Evolutionary conservation across 2,113 vertebrate genomes (phyloP), one percentile per base, ranked within the genome.

Genomic region (Nyctibius bracteatus): DNA sequence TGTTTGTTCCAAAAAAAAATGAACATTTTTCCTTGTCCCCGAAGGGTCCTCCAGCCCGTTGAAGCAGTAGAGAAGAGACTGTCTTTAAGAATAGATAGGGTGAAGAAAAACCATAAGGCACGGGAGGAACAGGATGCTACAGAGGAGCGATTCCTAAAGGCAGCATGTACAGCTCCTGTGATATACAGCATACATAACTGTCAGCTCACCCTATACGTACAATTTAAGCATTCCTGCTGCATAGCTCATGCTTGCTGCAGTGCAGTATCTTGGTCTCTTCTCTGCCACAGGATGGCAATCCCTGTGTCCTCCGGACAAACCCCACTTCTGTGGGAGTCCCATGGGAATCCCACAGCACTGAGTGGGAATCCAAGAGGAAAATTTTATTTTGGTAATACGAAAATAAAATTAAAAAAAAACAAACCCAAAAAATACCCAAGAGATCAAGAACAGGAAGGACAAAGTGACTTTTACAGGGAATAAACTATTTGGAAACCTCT

Each of bases 101-200:
- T 78, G 31, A 63, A 75, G 52, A 67, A 79, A 51, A 51, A 55
- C 51, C 67, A 23, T 52, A 23, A 84, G 49, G 41, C 24, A 37
- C 3, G 0, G 31, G 41, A 74, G 22, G 28, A 77, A 14, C 30
- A 75, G 22, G 30, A 27, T 43, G 31, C 18, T 49, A 21, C 25
- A 59, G 39, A 70, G 10, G 14, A 89, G 28, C 21, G 23, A 77
- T 65, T 91, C 54, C 68, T 44, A 61, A 57, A 78, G 44, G 44
- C 71, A 94, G 19, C 23, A 72, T 25, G 9, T 41, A 39, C 39
- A 49, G 63, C 21, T 74, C 58, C 43, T 59, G 51, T 25, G 68
- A 39, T 5, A 3, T 31, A 28, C 0, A 3, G 52, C 39, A 31
- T 12, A 21, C 3, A 0, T 12, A 54, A 16, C 37, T 86, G 39